These are phyloP conservation scores for Larimichthys polyactis DNA, from an alignment of 2,113 vertebrate species.

Conservation along the genomic window DNA sequence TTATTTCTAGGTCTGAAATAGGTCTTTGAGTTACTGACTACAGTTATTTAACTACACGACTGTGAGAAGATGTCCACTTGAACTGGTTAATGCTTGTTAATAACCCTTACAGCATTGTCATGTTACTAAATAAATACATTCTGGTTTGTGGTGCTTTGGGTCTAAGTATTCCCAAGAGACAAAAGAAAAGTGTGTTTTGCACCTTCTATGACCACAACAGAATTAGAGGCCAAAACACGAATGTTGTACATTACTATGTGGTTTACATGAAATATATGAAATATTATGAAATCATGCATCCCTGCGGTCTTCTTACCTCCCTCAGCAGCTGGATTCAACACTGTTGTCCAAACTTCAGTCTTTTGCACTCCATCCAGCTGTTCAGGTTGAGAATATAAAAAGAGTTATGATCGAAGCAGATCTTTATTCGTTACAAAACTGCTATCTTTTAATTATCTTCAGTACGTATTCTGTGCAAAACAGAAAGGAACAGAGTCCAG, in stretches of 20 bases:
- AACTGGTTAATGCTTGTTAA: too few species aligned
- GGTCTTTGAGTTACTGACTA: too few species aligned
- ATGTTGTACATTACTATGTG: neutral
- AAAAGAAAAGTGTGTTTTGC: too few species aligned
- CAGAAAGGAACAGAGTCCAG: too few species aligned
- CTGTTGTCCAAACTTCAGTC: constrained; percentile 72
- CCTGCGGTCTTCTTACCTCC: constrained; percentile 63
- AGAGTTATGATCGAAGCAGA: neutral
- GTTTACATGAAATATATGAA: fast-evolving
- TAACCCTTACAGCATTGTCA: too few species aligned
- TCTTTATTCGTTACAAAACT: neutral
- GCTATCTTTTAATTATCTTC: neutral
- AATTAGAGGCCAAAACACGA: neutral
- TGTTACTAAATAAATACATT: too few species aligned
- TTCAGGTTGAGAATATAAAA: constrained; percentile 9
- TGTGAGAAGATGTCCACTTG: too few species aligned
- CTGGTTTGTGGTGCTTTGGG: too few species aligned
- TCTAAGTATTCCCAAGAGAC: too few species aligned
- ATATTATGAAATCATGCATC: neutral
- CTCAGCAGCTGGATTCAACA: constrained; percentile 77
- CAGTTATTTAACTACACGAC: too few species aligned
- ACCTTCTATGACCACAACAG: neutral
- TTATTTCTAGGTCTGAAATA: too few species aligned
- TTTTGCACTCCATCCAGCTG: constrained; percentile 84
- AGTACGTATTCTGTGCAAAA: too few species aligned